Conservation (phyloP, 1,140 invertebrate genomes). For the Whitmania pigra region DNA sequence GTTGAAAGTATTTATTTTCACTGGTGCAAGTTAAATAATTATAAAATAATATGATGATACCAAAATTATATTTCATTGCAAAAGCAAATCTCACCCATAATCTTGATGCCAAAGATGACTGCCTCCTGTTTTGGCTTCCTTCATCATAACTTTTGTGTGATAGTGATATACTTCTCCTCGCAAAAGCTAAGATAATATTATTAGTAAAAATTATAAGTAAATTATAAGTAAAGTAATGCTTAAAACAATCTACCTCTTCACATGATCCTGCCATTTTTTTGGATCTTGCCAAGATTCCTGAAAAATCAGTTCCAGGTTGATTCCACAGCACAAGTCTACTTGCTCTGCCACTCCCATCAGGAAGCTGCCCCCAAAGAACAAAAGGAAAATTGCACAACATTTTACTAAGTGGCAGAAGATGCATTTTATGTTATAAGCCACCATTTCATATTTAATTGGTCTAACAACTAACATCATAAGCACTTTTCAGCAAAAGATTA, state of each 20-base stretch:
- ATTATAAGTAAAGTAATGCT: not conserved
- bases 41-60: too few relatives aligned
- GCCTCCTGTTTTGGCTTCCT: slow-evolving; percentile 32
- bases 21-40: too few relatives aligned
- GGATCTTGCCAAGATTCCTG: slow-evolving; percentile 34
- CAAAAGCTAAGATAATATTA: slow-evolving; percentile 26
- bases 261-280: slow-evolving; percentile 34
- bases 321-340: slow-evolving; percentile 32
- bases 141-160: slow-evolving; percentile 34
- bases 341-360: slow-evolving; percentile 28
- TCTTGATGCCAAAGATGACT: slow-evolving; percentile 36
- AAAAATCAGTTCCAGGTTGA: slow-evolving; percentile 35
- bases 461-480: not conserved
- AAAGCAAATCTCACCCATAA: slow-evolving; percentile 29
- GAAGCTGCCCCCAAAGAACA: slow-evolving; percentile 9
- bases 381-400: not conserved
- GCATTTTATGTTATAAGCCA: not conserved
- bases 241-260: slow-evolving; percentile 28
- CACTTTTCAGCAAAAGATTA: not conserved
- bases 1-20: too few relatives aligned
- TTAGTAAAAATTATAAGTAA: too few relatives aligned
- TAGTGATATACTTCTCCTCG: slow-evolving; percentile 36
- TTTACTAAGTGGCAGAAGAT: not conserved
- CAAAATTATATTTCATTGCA: too few relatives aligned
- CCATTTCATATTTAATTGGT: not conserved